phyloP scores from a whole-genome alignment of 2,888 invertebrate species.

The Allophyes oxyacanthae region DNA sequence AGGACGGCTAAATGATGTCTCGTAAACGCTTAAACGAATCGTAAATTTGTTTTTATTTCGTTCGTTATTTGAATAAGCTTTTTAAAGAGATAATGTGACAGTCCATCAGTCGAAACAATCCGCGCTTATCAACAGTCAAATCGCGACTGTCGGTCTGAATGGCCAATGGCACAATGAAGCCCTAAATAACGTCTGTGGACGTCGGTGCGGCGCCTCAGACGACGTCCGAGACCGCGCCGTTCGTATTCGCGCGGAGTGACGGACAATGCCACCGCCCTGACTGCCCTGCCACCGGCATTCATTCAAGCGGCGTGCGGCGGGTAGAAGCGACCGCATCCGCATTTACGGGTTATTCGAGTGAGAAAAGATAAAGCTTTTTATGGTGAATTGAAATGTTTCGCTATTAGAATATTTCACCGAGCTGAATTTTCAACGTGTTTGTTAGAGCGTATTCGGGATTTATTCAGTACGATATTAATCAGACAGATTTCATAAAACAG shows the following conservation, averaged over 20 bases:
- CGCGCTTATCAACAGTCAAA: slow-evolving; percentile 80
- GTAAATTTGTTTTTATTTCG: slow-evolving; percentile 50
- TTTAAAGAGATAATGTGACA: slow-evolving; percentile 77
- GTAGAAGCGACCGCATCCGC: slow-evolving; percentile 71
- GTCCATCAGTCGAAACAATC: slow-evolving; percentile 82
- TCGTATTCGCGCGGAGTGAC: slow-evolving; percentile 75
- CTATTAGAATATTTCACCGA: slow-evolving; percentile 60
- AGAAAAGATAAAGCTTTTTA: slow-evolving; percentile 73
- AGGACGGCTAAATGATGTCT: slow-evolving; percentile 54
- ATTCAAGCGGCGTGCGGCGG: slow-evolving; percentile 65
- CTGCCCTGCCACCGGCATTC: slow-evolving; percentile 75
- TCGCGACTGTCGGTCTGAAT: slow-evolving; percentile 75
- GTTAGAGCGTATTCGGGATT: slow-evolving; percentile 41
- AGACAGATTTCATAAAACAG: slow-evolving; percentile 1
- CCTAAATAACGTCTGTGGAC: slow-evolving; percentile 82
- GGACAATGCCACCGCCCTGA: slow-evolving; percentile 81
- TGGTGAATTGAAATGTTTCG: slow-evolving; percentile 67
- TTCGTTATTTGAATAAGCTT: slow-evolving; percentile 58
- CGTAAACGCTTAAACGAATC: slow-evolving; percentile 47
- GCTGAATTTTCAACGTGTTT: slow-evolving; percentile 53
- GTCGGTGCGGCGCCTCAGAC: slow-evolving; percentile 84
- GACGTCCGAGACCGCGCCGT: slow-evolving; percentile 73
- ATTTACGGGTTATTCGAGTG: slow-evolving; percentile 74
- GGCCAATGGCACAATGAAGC: slow-evolving; percentile 86
- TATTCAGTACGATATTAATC: slow-evolving; percentile 46